These are phyloP conservation scores for Teleiodes luculella DNA, from an alignment of 2,888 invertebrate genomes.

Conservation along the genomic window DNA sequence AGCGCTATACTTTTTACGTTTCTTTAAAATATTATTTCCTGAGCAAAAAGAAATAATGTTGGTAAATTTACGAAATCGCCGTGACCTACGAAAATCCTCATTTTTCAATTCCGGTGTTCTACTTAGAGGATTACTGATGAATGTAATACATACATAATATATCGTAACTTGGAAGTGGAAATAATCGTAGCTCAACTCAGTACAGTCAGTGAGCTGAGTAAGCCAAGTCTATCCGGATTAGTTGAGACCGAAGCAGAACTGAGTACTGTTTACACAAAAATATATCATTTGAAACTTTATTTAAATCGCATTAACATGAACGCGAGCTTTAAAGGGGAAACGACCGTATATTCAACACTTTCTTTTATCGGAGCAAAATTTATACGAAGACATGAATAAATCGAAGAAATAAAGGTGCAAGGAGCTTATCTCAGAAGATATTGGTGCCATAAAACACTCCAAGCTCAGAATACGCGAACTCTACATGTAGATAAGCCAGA, in stretches of 20 bases:
- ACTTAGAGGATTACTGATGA: constrained; percentile 8
- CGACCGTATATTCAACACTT: constrained; percentile 21
- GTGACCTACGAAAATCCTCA: neutral
- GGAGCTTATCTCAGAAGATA: constrained; percentile 66
- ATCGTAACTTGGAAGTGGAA: too few relatives aligned
- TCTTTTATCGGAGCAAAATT: constrained; percentile 47
- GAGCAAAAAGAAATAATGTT: too few relatives aligned
- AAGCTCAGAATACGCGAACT: constrained; percentile 41
- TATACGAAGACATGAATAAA: constrained; percentile 72
- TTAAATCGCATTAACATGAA: neutral
- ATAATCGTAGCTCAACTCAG: constrained; percentile 17
- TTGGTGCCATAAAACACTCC: constrained; percentile 63
- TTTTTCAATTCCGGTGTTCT: neutral
- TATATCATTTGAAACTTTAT: neutral
- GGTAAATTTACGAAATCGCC: neutral
- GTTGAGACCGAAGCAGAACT: constrained; percentile 23
- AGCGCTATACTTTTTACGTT: neutral
- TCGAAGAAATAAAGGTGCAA: constrained; percentile 62
- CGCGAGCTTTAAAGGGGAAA: constrained; percentile 11
- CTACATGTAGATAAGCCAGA: constrained; percentile 33
- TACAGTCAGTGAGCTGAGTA: constrained; percentile 25
- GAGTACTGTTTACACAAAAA: neutral
- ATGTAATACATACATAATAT: constrained; percentile 5
- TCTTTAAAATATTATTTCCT: neutral
- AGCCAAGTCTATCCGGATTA: constrained; percentile 39